Evolutionary conservation across 2,888 invertebrate species (phyloP).

Genomic region (Amiota communis): DNA sequence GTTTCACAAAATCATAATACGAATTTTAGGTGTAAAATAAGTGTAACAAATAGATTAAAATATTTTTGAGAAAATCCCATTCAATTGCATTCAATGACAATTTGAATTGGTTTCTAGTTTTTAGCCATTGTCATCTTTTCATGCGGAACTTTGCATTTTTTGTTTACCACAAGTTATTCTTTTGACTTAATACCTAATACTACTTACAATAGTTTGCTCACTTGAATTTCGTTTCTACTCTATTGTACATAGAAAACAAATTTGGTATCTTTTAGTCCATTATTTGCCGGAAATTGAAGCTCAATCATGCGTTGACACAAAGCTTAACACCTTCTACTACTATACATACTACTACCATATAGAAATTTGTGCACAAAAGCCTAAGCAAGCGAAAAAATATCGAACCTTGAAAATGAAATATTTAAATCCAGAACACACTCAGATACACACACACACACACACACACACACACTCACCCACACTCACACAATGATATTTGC

Average conservation of each 20-base stretch:
- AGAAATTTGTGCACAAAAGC: not conserved
- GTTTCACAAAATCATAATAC: no score
- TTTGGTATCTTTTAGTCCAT: not conserved
- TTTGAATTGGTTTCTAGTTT: no score
- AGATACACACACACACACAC: no score
- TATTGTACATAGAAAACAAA: not conserved
- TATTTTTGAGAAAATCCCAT: no score
- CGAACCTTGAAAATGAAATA: conserved; percentile 14
- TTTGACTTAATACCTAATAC: no score
- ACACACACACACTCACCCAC: not conserved
- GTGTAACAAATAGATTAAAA: no score
- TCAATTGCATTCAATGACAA: no score
- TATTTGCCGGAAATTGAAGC: conserved; percentile 26
- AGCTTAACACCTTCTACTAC: not conserved
- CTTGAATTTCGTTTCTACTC: not conserved
- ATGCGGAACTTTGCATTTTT: no score
- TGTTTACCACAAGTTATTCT: no score
- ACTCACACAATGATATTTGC: conserved; percentile 55
- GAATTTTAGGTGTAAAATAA: no score
- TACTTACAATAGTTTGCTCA: no score
- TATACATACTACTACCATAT: not conserved
- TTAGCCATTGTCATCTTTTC: no score
- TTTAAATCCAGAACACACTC: conserved; percentile 15
- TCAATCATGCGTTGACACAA: conserved; percentile 2
- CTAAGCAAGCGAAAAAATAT: conserved; percentile 12